Evolutionary conservation across 2,113 vertebrate species (phyloP), one percentile per base, ranked within the genome.

Genomic region (Burhinus oedicnemus): DNA sequence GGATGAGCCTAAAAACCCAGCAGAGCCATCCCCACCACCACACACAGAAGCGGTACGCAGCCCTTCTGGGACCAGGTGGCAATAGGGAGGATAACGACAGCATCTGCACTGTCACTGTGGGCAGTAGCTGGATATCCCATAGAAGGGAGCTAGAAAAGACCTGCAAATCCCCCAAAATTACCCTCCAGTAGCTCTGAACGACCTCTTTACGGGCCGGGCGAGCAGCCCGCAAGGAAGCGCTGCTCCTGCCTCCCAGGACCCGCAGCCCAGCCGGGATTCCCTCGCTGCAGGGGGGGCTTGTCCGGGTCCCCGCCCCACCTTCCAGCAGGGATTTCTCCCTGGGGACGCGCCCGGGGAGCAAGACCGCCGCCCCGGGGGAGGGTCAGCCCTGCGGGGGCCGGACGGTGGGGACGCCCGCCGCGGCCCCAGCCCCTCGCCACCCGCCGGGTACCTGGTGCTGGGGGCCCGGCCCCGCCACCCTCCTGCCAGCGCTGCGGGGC

Each of bases 101-200:
- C 79, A 54, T 1, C 74, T 1, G 64, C 71, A 4, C 3, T 1
- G 69, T 3, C 68, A 32, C 72, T 3, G 54, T 2, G 3, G 49
- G 49, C 49, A 51, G 49, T 9, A 51, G 36, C 65, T 2, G 62
- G 15, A 22, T 1, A 21, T 7, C 44, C 54, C 54, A 2, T 0
- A 22, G 47, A 4, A 57, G 15, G 36, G 22, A 64, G 30, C 61
- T 2, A 11, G 14, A 4, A 51, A 8, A 49, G 29, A 52, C 32
- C 92, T 5, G 62, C 42, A 27, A 36, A 40, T 3, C 25, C 54
- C 21, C 22, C 1, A 0, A 12, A 34, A 11, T 11, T 2, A 4
- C 38, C 58, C 72, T 29, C 52, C 58, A 0, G 49, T 3, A 29
- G 64, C 78, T 51, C 57, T 5, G 45, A 38, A 22, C 49, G 49